A percentile compares a stretch with the other conserved stretches of the same genome.
phyloP scores from a whole-genome alignment of 53 echinoderm and acorn worm genomes.

The Paelopatides confundens region DNA sequence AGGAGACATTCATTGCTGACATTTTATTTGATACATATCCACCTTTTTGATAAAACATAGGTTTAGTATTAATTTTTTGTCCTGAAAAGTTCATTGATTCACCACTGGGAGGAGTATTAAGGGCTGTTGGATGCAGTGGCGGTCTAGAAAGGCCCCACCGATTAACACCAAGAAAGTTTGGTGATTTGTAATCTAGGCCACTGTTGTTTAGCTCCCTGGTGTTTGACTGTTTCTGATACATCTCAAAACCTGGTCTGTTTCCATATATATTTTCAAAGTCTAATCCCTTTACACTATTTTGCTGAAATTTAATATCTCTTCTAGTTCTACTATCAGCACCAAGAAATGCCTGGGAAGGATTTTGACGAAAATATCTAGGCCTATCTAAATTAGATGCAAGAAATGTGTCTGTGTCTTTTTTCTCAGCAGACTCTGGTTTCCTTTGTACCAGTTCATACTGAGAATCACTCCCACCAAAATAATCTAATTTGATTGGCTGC shows the following conservation, averaged over 20 bases:
- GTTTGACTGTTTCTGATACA: background rate
- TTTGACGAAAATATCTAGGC: background rate
- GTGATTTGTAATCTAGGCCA: background rate
- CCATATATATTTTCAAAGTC: background rate
- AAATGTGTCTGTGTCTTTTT: background rate
- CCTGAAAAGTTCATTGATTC: background rate
- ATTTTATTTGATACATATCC: background rate
- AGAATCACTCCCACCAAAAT: background rate
- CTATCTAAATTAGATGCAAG: background rate
- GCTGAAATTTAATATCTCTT: background rate
- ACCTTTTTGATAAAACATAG: background rate
- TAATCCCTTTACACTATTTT: background rate
- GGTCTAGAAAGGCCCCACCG: background rate
- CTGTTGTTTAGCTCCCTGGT: background rate
- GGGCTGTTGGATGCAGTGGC: background rate
- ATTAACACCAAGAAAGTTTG: slow-evolving; percentile 2
- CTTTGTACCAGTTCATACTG: background rate
- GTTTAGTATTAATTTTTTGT: background rate
- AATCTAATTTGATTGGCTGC: background rate
- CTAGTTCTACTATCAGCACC: background rate
- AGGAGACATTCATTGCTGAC: background rate
- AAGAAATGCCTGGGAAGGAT: background rate
- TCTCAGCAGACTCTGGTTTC: background rate
- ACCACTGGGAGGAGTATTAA: background rate
- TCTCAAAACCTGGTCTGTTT: background rate